A percentile compares a stretch with the other conserved stretches of the same genome.
Conservation (phyloP, 2,797 vertebrate species). For the Loris lydekkerianus region DNA sequence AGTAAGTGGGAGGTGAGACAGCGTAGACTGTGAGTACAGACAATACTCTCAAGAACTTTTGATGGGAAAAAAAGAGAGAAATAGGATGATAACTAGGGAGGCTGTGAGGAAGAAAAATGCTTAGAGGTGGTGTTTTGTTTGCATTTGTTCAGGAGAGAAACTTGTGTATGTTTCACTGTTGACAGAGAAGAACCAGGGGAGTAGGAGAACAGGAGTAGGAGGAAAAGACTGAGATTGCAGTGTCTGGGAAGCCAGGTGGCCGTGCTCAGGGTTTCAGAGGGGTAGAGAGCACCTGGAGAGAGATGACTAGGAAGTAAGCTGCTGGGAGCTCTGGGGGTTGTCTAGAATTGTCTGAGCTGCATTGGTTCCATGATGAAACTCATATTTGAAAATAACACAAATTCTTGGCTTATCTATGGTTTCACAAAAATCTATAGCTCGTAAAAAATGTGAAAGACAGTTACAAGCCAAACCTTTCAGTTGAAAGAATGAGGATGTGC, state of each 20-base stretch:
- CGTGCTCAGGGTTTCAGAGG: not conserved
- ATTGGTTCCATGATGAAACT: too few species aligned
- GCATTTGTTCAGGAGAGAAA: not conserved
- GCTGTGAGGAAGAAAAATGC: not conserved
- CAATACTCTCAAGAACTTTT: not conserved
- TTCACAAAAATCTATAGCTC: too few species aligned
- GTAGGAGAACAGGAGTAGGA: not conserved
- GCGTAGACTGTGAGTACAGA: not conserved
- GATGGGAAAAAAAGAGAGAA: not conserved
- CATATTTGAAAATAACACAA: too few species aligned
- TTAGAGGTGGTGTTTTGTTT: slow-evolving; percentile 15
- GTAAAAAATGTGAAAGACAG: too few species aligned
- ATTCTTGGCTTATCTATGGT: too few species aligned
- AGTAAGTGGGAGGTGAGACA: not conserved
- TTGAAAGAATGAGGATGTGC: too few species aligned
- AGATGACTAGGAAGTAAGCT: not conserved
- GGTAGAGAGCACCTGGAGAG: not conserved
- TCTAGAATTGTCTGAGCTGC: too few species aligned
- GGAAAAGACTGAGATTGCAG: not conserved
- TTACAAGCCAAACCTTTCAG: too few species aligned
- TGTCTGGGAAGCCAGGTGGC: not conserved
- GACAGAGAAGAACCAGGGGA: not conserved
- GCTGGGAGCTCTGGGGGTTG: not conserved
- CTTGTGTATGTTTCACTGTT: not conserved
- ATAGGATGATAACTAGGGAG: not conserved